These are phyloP conservation scores for Notarius lentiginosus DNA, from an alignment of 2,113 vertebrate species.

Conservation along the genomic window DNA sequence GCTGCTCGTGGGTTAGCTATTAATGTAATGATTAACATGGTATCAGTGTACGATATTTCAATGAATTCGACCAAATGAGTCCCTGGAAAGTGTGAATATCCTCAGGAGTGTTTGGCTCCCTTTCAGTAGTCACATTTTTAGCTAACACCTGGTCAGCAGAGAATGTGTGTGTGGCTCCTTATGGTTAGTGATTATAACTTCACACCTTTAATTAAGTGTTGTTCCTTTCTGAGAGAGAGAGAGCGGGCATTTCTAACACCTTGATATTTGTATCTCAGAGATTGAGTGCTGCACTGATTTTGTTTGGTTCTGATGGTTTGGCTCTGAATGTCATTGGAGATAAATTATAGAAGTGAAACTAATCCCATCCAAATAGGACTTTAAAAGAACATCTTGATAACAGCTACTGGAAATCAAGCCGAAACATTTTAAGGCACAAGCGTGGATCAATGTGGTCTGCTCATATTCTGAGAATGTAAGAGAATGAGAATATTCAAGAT, in stretches of 20 bases:
- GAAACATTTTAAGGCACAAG: neutral
- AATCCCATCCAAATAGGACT: neutral
- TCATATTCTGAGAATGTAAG: neutral
- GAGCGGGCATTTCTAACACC: neutral
- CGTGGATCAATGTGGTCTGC: neutral
- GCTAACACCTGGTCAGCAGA: conserved; percentile 6
- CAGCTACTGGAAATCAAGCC: neutral
- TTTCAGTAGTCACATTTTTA: neutral
- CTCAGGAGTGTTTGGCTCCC: neutral
- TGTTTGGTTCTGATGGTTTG: neutral
- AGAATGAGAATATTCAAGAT: conserved; percentile 12
- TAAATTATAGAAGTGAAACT: neutral
- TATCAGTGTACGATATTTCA: neutral
- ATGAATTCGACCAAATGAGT: neutral
- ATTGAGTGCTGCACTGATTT: neutral
- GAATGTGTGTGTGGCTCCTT: neutral
- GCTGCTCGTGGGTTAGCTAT: neutral
- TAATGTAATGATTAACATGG: neutral
- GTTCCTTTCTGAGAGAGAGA: neutral
- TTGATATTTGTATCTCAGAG: too few relatives aligned
- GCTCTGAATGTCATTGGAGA: neutral
- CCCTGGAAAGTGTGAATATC: neutral
- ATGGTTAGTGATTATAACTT: conserved; percentile 17
- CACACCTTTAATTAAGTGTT: conserved; percentile 27
- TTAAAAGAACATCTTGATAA: neutral